These are phyloP conservation scores for Myotis brandtii DNA, from an alignment of 2,113 vertebrate genomes.

Conservation along the genomic window DNA sequence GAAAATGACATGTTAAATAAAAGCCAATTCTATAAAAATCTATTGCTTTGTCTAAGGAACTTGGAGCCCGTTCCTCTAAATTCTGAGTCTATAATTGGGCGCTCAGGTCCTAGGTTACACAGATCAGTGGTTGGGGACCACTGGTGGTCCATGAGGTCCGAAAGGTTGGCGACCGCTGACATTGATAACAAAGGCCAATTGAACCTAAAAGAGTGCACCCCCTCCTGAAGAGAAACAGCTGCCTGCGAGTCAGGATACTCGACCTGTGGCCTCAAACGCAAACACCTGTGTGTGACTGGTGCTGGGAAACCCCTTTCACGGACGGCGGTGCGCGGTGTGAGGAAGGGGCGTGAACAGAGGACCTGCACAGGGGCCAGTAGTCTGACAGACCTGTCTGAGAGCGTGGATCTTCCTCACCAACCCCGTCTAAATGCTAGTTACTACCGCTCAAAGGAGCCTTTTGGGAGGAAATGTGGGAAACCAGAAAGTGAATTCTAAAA, in stretches of 20 bases:
- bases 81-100: not conserved
- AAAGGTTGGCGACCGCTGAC: no score
- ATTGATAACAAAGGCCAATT: not conserved
- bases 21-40: not conserved
- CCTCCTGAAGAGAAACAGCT: not conserved
- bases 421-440: not conserved
- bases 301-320: not conserved
- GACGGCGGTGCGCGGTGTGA: not conserved
- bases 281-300: not conserved
- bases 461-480: not conserved
- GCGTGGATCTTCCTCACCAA: not conserved
- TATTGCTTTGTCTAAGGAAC: not conserved
- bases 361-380: not conserved
- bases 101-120: not conserved
- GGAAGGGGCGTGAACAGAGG: not conserved
- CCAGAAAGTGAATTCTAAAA: not conserved
- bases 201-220: not conserved
- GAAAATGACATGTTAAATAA: constrained; percentile 28
- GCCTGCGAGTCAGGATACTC: not conserved
- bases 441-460: not conserved
- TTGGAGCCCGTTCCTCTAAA: not conserved
- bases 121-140: not conserved
- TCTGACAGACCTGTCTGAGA: not conserved
- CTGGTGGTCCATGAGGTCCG: no score
- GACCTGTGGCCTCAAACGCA: not conserved